phyloP scores from a whole-genome alignment of 2,113 vertebrate genomes.

The Neogobius melanostomus region DNA sequence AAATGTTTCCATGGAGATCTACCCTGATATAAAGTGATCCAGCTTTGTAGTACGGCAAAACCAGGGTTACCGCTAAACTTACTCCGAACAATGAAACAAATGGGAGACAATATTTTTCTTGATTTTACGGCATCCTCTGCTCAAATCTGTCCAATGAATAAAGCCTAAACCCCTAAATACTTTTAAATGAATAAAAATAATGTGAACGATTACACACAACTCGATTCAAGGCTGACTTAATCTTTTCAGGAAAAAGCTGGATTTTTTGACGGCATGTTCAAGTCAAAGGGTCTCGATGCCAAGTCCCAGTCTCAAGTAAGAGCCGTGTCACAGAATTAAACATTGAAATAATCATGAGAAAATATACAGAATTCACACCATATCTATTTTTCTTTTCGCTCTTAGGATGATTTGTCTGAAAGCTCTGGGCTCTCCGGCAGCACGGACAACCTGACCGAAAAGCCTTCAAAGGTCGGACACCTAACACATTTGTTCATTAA shows the following conservation, averaged over 20 bases:
- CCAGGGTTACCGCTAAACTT: too few species aligned
- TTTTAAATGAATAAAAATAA: too few species aligned
- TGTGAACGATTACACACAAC: neutral
- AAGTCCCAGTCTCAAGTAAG: slow-evolving; percentile 53
- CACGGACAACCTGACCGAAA: slow-evolving; percentile 34
- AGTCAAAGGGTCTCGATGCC: slow-evolving; percentile 24
- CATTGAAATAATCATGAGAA: too few species aligned
- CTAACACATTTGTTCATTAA: too few species aligned
- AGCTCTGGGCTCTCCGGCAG: slow-evolving; percentile 34
- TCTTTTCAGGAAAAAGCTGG: slow-evolving; percentile 55
- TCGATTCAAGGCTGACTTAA: neutral
- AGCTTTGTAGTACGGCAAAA: too few species aligned
- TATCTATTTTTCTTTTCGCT: neutral
- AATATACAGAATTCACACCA: neutral
- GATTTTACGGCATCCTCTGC: too few species aligned
- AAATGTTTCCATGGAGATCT: too few species aligned
- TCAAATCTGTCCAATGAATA: too few species aligned
- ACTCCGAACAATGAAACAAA: too few species aligned
- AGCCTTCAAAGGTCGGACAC: slow-evolving; percentile 43
- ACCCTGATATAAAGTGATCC: too few species aligned
- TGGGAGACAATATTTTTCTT: neutral
- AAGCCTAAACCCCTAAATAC: too few species aligned
- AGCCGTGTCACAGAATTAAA: neutral
- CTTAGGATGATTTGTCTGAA: slow-evolving; percentile 58
- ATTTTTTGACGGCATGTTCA: slow-evolving; percentile 54